Base-by-base conservation (phyloP, 2,797 vertebrate genomes). In the Tadarida brasiliensis region DNA sequence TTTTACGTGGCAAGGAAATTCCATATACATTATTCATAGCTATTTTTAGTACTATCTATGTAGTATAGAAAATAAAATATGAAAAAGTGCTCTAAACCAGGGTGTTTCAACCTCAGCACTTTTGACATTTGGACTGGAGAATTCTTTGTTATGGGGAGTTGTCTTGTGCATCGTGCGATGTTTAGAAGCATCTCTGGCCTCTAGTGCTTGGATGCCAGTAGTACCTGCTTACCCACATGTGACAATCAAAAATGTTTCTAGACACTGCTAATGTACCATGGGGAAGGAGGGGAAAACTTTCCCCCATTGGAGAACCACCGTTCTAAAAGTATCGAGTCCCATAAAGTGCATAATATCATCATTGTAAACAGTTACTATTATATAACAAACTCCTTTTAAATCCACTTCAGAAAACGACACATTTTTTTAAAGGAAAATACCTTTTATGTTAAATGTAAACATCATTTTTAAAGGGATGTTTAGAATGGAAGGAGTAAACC, bases 1-100 rank as follows among this genome's bases (percentile, higher is more conserved):
- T 73, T 94, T 90, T 77, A 74, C 9, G n/a, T 30, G 28, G 33
- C 28, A 93, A 90, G 61, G 33, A 93, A 90, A 67, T 90, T 80
- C 16, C 9, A 87, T 3, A 67, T 49, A 16, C 24, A 67, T 49
- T 63, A 90, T 35, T 44, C 67, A 65, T 85, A 56, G 17, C 44
- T 59, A 78, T 44, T 88, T 90, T 87, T 57, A 91, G 22, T 39
- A 82, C 82, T 59, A 78, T 59, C 0, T 85, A 44, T 35, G 15
- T 22, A 73, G 63, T 76, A 77, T 10, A 83, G 49, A 54, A 85
- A 68, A 68, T 68, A 67, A 33, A 57, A 57, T 87, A 33, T 35
- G 15, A 11, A 86, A 77, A 83, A 57, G 5, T 78, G 33, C 10
- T 80, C 33, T 67, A 90, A 90, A 67, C 24, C n/a, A 83, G 49